Conservation (phyloP, 2,797 vertebrate genomes). For the Halcyon chelicuti region DNA sequence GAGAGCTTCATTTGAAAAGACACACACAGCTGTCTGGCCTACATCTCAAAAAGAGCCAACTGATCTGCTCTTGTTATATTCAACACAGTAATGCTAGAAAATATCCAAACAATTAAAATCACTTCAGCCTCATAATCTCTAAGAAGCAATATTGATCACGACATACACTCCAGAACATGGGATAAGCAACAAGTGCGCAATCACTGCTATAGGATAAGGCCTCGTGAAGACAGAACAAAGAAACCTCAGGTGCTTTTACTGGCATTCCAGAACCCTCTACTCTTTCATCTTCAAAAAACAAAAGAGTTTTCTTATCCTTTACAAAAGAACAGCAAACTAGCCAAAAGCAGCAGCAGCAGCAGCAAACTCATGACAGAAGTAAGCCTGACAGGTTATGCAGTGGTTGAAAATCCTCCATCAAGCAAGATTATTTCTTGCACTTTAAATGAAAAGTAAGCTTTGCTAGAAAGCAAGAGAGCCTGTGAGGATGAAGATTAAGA, state of each 20-base stretch:
- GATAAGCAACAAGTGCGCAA: background rate
- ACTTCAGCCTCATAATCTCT: background rate
- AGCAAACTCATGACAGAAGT: background rate
- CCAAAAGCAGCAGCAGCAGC: background rate
- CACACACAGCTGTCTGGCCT: background rate
- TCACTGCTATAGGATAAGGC: background rate
- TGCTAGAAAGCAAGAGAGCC: constrained; percentile 36
- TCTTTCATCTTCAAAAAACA: background rate
- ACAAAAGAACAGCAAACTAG: background rate
- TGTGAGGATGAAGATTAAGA: constrained; percentile 21
- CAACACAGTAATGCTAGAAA: background rate
- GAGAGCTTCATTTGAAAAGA: background rate
- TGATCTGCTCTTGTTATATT: background rate
- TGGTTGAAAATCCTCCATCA: background rate
- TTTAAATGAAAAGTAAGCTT: constrained; percentile 18
- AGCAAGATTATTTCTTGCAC: constrained; percentile 43
- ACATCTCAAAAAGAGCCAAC: background rate
- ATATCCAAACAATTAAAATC: background rate
- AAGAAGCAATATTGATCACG: background rate
- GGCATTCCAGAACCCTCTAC: background rate
- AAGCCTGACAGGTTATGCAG: background rate
- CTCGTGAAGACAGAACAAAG: background rate
- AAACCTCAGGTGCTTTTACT: background rate
- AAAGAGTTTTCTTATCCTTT: background rate
- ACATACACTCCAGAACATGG: background rate